phyloP scores from a whole-genome alignment of 2,888 invertebrate genomes.

The Dolomedes plantarius region DNA sequence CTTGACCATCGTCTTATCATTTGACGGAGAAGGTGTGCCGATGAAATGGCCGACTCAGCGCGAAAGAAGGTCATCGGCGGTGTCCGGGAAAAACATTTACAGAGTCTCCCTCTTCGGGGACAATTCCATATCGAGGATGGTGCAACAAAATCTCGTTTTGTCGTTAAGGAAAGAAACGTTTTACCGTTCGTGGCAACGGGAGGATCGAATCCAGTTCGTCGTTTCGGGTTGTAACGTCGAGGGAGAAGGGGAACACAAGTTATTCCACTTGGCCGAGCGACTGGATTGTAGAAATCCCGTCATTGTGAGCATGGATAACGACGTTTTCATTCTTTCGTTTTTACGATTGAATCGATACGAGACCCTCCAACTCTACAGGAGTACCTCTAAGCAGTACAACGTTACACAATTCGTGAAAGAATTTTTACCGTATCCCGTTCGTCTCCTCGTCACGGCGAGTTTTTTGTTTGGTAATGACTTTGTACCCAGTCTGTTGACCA shows the following conservation, averaged over 20 bases:
- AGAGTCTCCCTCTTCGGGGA: constrained; percentile 21
- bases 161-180: not conserved
- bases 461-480: constrained; percentile 41
- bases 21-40: constrained; percentile 40
- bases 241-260: too few species aligned
- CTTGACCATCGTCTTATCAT: constrained; percentile 18
- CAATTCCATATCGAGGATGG: not conserved
- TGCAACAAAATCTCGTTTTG: not conserved
- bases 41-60: constrained; percentile 45
- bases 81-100: not conserved
- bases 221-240: too few species aligned
- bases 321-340: too few species aligned
- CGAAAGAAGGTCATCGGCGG: not conserved
- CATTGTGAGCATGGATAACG: too few species aligned
- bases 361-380: too few species aligned
- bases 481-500: constrained; percentile 22
- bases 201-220: too few species aligned
- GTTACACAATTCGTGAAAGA: not conserved
- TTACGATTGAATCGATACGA: too few species aligned
- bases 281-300: too few species aligned
- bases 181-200: not conserved
- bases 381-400: too few species aligned
- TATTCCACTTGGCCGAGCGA: too few species aligned
- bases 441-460: too few species aligned
- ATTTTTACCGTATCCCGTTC: too few species aligned